Base-by-base conservation (phyloP, 2,113 vertebrate genomes). In the Gallinago paraguaiae region DNA sequence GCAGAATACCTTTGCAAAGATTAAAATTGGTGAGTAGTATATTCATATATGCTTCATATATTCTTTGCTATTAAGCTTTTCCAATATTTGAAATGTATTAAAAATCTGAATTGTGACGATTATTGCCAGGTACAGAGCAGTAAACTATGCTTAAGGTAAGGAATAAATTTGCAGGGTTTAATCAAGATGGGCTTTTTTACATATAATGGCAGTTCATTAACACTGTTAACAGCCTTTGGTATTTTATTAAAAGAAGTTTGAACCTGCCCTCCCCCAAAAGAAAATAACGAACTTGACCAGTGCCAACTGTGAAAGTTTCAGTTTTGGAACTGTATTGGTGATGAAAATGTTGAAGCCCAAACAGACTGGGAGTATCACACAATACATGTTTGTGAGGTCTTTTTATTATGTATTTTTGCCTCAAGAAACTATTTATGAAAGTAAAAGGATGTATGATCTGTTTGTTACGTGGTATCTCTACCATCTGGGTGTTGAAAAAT, bases 1-100 rank as follows among this genome's bases (percentile, higher is more conserved):
- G 98, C 96, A 98, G 98, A 95, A 98, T 99, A 96, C 99, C 99
- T 93, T 98, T 99, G 96, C 98, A 99, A 98, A 98, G 99, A 96
- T 99, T 99, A 96, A 99, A 99, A 98, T 98, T 99, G 98, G 99
- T 99, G 96, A 99, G 98, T 97, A 96, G 50, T 90, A 88, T 77
- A 63, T 92, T 94, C n/a, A 43, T 88, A 65, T 54, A 86, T 96
- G 37, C 68, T 93, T 86, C 37, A 68, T 93, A 61, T 95, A 83
- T 95, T 74, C 20, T 35, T 95, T 93, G 39, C 69, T 90, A 3
- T 69, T 94, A 96, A 92, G 59, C 71, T 89, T 8, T 96, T 92
- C 6, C 39, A 11, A 10, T 75, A 78, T 93, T 94, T 80, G 60
- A 95, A 90, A 86, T 90, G 30, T 78, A 25, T 76, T 93, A 50